Evolutionary conservation across 2,888 invertebrate genomes (phyloP).

Genomic region (Muscina levida): DNA sequence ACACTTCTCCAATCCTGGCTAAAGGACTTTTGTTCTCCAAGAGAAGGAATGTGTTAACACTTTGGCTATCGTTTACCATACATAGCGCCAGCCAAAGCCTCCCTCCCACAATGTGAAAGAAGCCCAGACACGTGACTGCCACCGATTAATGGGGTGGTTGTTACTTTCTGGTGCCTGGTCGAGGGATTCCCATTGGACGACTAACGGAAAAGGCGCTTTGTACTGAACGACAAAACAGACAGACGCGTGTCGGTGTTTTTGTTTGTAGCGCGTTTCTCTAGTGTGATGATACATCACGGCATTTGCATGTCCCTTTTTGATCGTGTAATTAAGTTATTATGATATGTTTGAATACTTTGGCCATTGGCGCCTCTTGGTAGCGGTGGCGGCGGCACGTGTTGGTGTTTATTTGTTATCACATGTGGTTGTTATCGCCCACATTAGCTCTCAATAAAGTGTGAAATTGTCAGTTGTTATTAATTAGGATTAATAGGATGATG

Average conservation of each 20-base stretch:
- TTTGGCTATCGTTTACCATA: conserved; percentile 27
- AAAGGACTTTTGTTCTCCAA: conserved; percentile 54
- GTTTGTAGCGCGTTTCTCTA: conserved; percentile 8
- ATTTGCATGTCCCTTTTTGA: conserved; percentile 66
- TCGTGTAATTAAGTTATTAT: conserved; percentile 69
- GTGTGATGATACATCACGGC: conserved; percentile 49
- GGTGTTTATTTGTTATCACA: conserved; percentile 54
- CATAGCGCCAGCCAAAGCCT: conserved; percentile 28
- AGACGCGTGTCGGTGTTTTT: conserved; percentile 58
- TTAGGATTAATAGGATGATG: too few species aligned
- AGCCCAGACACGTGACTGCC: conserved; percentile 50
- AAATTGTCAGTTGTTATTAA: too few species aligned
- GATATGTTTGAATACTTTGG: conserved; percentile 52
- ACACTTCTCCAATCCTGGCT: conserved; percentile 55
- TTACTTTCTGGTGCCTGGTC: conserved; percentile 49
- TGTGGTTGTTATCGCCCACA: conserved; percentile 47
- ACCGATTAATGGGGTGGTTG: conserved; percentile 34
- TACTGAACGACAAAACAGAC: too few species aligned
- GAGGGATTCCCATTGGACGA: conserved; percentile 9
- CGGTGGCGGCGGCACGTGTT: conserved; percentile 52
- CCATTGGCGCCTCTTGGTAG: conserved; percentile 8
- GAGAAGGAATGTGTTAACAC: conserved; percentile 32
- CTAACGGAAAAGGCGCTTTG: conserved; percentile 54
- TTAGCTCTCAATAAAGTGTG: not conserved
- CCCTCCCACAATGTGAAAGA: conserved; percentile 34